A percentile compares a stretch with the other conserved stretches of the same genome.
Evolutionary conservation across 2,113 vertebrate genomes (phyloP).

Genomic region (Polypterus bichir): DNA sequence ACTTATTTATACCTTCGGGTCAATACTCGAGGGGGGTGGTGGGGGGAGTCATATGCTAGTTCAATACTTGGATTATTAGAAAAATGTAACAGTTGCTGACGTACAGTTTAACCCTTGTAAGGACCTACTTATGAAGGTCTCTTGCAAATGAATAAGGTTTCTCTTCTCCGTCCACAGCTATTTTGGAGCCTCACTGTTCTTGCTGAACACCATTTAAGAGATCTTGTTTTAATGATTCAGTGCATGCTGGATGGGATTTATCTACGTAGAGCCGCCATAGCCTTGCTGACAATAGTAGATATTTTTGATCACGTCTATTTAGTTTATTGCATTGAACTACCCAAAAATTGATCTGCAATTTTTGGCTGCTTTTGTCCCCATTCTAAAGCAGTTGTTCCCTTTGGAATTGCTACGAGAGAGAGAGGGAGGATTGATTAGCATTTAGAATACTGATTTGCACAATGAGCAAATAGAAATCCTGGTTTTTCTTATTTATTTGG

Average conservation of each 20-base stretch:
- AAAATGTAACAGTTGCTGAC: constrained; percentile 21
- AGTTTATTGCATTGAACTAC: constrained; percentile 18
- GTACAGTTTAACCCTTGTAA: constrained; percentile 18
- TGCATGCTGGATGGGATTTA: too few relatives aligned
- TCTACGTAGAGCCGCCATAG: too few relatives aligned
- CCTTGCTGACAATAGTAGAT: too few relatives aligned
- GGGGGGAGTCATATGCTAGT: constrained; percentile 2
- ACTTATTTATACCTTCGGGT: constrained; percentile 26
- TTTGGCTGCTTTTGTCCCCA: constrained; percentile 25
- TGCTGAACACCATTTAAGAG: too few relatives aligned
- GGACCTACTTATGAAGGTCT: too few relatives aligned
- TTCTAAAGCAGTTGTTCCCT: constrained; percentile 24
- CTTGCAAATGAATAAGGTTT: too few relatives aligned
- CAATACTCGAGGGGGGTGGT: constrained; percentile 21
- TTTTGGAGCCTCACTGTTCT: too few relatives aligned
- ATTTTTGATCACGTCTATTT: constrained; percentile 24
- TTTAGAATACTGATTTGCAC: constrained; percentile 46
- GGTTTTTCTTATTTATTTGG: constrained; percentile 17
- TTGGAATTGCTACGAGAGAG: constrained; percentile 33
- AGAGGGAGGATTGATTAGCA: constrained; percentile 49
- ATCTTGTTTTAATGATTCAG: too few relatives aligned
- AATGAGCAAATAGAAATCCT: constrained; percentile 27
- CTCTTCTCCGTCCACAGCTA: too few relatives aligned
- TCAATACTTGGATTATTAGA: constrained; percentile 30
- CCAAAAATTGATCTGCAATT: constrained; percentile 19